Evolutionary conservation across 1,140 invertebrate genomes (phyloP).

Genomic region (Drosophila elegans): DNA sequence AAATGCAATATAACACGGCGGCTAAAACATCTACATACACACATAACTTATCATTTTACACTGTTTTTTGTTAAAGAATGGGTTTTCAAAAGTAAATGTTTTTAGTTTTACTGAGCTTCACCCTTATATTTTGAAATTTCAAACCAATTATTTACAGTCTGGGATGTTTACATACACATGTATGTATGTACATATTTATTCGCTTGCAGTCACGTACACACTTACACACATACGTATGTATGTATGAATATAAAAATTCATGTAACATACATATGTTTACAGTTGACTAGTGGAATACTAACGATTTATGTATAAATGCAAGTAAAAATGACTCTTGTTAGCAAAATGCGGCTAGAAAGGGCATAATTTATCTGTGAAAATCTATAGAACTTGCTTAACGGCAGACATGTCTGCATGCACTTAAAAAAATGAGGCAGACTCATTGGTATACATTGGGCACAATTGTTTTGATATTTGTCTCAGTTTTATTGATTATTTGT

Average conservation of each 20-base stretch:
- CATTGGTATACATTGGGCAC: not conserved
- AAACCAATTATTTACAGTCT: conserved; percentile 10
- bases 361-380: conserved; percentile 2
- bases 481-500: conserved; percentile 17
- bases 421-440: conserved; percentile 22
- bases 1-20: not conserved
- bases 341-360: not conserved
- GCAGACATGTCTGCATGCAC: conserved; percentile 35
- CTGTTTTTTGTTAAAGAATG: no score
- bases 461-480: not conserved
- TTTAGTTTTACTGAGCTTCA: no score
- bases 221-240: conserved; percentile 5
- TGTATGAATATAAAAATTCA: not conserved
- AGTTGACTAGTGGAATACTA: conserved; percentile 6
- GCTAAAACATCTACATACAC: no score
- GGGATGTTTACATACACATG: conserved; percentile 34
- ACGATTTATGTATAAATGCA: not conserved
- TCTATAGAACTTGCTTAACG: conserved; percentile 6
- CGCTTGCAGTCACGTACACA: conserved; percentile 40
- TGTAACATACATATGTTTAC: not conserved
- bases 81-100: no score
- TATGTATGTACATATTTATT: not conserved
- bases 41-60: no score
- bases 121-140: not conserved
- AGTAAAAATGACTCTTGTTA: not conserved